Conservation (phyloP, 1,140 invertebrate species). For the Palaemon carinicauda region DNA sequence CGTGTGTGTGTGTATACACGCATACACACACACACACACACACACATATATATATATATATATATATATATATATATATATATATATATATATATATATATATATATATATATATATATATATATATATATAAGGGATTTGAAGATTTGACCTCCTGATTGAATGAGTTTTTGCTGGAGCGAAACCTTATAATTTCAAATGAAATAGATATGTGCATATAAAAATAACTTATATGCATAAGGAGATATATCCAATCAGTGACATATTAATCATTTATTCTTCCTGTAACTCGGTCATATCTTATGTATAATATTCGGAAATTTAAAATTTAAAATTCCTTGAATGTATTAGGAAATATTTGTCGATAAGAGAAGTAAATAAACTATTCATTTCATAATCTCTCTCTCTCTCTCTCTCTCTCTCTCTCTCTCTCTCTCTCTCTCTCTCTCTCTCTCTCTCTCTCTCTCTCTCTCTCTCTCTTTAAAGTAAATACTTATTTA, state of each 20-base stretch:
- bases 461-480: too few relatives aligned
- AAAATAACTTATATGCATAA: too few relatives aligned
- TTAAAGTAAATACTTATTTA: too few relatives aligned
- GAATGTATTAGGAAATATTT: not conserved
- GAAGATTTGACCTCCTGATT: not conserved
- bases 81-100: slow-evolving; percentile 2
- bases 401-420: slow-evolving; percentile 2
- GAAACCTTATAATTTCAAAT: too few relatives aligned
- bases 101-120: not conserved
- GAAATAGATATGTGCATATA: too few relatives aligned
- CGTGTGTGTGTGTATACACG: too few relatives aligned
- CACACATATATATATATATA: not conserved
- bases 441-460: too few relatives aligned
- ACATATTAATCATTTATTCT: not conserved
- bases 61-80: slow-evolving; percentile 2
- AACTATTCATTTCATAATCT: too few relatives aligned
- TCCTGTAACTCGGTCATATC: too few relatives aligned
- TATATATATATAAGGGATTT: not conserved
- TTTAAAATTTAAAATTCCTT: not conserved
- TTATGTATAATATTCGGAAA: not conserved
- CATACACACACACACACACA: not conserved
- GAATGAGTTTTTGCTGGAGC: not conserved
- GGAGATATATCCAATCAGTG: too few relatives aligned
- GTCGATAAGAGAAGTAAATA: not conserved
- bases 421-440: too few relatives aligned